Conservation (phyloP, 2,113 vertebrate species). For the Anarrhichthys ocellatus region DNA sequence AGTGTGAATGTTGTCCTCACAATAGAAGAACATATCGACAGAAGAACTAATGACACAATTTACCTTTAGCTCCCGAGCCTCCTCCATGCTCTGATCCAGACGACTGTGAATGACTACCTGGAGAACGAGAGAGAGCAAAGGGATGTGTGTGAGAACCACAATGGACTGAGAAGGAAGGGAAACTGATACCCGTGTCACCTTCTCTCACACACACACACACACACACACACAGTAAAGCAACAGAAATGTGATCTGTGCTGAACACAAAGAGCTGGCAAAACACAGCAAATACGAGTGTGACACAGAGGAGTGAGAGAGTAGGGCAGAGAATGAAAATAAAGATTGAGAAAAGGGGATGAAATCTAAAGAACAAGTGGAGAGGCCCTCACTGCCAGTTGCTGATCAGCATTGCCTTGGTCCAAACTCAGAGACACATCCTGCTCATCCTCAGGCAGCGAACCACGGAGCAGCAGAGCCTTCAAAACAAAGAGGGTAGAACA, state of each 20-base stretch:
- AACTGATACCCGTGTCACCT: constrained; percentile 71
- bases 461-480: constrained; percentile 92
- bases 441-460: constrained; percentile 93
- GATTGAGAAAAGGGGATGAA: not conserved
- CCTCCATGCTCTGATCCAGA: constrained; percentile 95
- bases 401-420: constrained; percentile 87
- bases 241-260: constrained; percentile 68
- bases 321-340: not conserved
- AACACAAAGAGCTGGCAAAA: constrained; percentile 53
- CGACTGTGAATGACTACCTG: constrained; percentile 93
- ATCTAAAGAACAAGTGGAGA: constrained; percentile 27
- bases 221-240: constrained; percentile 44
- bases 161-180: constrained; percentile 40
- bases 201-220: constrained; percentile 36
- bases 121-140: constrained; percentile 28
- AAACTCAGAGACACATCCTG: constrained; percentile 88
- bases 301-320: not conserved
- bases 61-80: constrained; percentile 95
- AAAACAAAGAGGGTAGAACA: constrained; percentile 39
- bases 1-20: not conserved
- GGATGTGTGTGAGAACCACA: constrained; percentile 56
- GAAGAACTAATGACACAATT: constrained; percentile 2
- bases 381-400: constrained; percentile 88
- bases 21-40: not conserved
- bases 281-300: not conserved